A percentile compares a stretch with the other conserved stretches of the same genome.
phyloP scores from a whole-genome alignment of 23 tunicate genomes.

The Styela plicata region DNA sequence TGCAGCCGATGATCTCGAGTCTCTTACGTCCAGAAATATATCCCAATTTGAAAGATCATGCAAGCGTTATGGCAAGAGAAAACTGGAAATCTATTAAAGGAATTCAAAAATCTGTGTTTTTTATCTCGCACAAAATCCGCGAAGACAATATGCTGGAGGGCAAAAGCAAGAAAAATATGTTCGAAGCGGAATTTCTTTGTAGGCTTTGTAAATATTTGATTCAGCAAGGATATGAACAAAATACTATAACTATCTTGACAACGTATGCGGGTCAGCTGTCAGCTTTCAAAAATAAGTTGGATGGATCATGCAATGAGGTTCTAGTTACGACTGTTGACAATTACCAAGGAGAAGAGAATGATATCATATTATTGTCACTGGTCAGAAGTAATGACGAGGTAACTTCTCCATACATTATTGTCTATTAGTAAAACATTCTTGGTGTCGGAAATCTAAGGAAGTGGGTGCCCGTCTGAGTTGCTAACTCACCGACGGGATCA shows the following conservation, averaged over 20 bases:
- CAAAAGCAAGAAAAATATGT: conserved; percentile 1
- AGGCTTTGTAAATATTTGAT: conserved; percentile 9
- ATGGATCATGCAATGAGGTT: conserved; percentile 1
- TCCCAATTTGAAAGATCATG: conserved; percentile 4
- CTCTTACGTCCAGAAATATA: conserved; percentile 24
- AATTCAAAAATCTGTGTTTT: neutral
- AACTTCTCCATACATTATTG: neutral
- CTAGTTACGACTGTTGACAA: conserved; percentile 53
- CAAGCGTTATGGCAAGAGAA: neutral
- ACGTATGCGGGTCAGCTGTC: conserved; percentile 28
- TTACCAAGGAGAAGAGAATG: conserved; percentile 67
- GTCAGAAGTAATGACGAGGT: conserved; percentile 67
- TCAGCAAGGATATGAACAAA: conserved; percentile 1
- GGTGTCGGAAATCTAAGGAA: neutral
- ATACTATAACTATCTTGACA: conserved; percentile 15
- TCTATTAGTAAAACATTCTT: neutral
- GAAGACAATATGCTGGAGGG: conserved; percentile 14
- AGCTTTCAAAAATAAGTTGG: neutral
- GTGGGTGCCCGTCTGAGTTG: neutral
- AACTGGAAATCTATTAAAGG: neutral
- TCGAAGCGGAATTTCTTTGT: neutral
- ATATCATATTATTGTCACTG: conserved; percentile 54
- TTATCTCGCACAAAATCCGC: conserved; percentile 8
- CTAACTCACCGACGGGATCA: no score
- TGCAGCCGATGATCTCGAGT: conserved; percentile 18